Base-by-base conservation (phyloP, 2,113 vertebrate species). In the Phyllopteryx taeniolatus region DNA sequence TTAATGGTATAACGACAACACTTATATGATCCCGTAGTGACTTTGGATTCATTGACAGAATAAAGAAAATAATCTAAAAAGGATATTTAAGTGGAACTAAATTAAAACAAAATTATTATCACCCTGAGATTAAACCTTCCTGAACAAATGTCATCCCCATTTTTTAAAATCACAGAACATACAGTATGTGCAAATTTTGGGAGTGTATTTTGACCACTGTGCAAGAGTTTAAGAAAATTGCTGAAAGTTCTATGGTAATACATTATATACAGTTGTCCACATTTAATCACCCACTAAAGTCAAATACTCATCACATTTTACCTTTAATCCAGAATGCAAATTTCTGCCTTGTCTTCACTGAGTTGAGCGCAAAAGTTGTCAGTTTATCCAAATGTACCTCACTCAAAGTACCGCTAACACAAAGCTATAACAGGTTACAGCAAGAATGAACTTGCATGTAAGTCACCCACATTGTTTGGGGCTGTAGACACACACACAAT, bases 321-420 rank as follows among this genome's bases (percentile, higher is more conserved):
- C 74, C 42, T 63, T 64, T 79, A 72, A 74, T 80, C 79, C 70
- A 15, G 64, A 62, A 67, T 59, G 79, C 68, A 47, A 74, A 73
- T 79, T 60, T 74, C 68, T 74, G 70, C 1, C 0, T 60, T 15
- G 73, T 63, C 54, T 5, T 39, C 51, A 53, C 74, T 57, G 70
- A 74, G 62, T 70, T 35, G 19, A 56, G 74, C 19, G n/a, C 46
- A 56, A 33, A 4, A 65, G 67, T 51, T 68, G 60, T 59, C 39
- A 3, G 39, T 62, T 71, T 57, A 74, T 86, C 77, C 77, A 67
- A 80, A 71, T 71, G 51, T 44, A 71, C 62, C 53, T 47, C 66
- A 53, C 71, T 56, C 19, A 71, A 68, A 49, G 10, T 17, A 20
- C 4, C 62, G 44, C 49, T 43, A 43, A 42, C 47, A 73, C 67